phyloP scores from a whole-genome alignment of 1,140 invertebrate genomes.

The Druon quercuslanigerum region DNA sequence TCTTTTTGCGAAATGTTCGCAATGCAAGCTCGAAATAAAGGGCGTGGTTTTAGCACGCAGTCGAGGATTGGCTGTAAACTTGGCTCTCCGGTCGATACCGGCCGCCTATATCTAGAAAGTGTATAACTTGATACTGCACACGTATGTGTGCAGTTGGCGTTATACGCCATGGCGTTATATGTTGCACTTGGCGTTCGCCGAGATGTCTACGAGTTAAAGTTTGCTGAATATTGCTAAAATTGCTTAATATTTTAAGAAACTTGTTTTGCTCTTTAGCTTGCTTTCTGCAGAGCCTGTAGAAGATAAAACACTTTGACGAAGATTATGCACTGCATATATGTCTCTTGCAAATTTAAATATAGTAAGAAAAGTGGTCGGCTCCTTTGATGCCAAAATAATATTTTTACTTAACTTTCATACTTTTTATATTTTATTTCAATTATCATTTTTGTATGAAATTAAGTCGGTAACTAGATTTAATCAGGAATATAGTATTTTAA shows the following conservation, averaged over 20 bases:
- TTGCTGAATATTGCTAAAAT: neutral
- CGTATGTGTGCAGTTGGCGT: too few relatives aligned
- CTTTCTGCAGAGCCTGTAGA: neutral
- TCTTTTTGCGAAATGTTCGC: conserved; percentile 67
- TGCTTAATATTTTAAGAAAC: conserved; percentile 19
- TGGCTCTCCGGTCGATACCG: conserved; percentile 74
- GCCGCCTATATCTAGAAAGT: conserved; percentile 70
- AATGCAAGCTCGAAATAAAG: conserved; percentile 75
- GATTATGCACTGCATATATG: conserved; percentile 4
- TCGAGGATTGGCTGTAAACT: conserved; percentile 74
- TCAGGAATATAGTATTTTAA: too few relatives aligned
- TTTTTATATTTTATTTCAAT: too few relatives aligned
- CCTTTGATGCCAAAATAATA: too few relatives aligned
- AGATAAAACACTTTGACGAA: conserved; percentile 4
- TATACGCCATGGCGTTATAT: too few relatives aligned
- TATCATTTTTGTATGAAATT: too few relatives aligned
- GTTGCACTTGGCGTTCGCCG: conserved; percentile 43
- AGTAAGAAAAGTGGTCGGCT: neutral
- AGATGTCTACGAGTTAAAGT: neutral
- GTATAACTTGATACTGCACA: conserved; percentile 71
- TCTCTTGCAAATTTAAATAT: too few relatives aligned
- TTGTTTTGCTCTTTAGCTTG: neutral
- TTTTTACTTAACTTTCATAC: too few relatives aligned
- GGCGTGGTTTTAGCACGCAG: conserved; percentile 75
- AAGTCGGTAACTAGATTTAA: too few relatives aligned